Conservation (phyloP, 2,797 vertebrate genomes). For the Numenius phaeopus region DNA sequence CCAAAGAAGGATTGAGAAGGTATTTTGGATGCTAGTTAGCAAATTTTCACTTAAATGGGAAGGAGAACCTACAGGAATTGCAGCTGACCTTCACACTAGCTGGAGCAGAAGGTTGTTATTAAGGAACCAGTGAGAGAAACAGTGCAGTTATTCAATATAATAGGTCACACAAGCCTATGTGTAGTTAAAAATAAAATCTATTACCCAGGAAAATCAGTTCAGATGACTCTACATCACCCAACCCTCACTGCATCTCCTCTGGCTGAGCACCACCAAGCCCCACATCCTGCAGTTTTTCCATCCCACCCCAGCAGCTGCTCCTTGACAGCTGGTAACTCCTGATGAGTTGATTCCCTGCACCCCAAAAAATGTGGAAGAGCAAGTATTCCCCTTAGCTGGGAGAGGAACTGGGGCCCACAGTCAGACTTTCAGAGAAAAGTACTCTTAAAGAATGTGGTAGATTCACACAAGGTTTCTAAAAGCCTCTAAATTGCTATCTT, state of each 20-base stretch:
- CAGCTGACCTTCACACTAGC: conserved; percentile 72
- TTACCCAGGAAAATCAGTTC: conserved; percentile 22
- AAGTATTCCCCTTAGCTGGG: not conserved
- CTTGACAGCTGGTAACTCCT: not conserved
- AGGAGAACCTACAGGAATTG: conserved; percentile 55
- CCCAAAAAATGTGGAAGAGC: not conserved
- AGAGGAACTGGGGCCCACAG: not conserved
- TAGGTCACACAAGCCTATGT: conserved; percentile 58
- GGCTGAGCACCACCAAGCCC: not conserved
- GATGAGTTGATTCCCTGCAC: too few relatives aligned
- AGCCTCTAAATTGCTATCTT: not conserved
- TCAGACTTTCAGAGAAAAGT: not conserved
- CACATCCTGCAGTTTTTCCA: not conserved
- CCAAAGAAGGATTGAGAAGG: conserved; percentile 33
- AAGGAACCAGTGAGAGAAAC: conserved; percentile 52
- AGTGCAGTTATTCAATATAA: conserved; percentile 65
- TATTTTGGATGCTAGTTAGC: conserved; percentile 69
- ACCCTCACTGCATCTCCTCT: not conserved
- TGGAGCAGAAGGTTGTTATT: conserved; percentile 74
- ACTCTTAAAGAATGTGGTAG: not conserved
- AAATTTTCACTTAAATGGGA: conserved; percentile 64
- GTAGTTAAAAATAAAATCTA: conserved; percentile 70
- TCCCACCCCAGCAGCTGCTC: not conserved
- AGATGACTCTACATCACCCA: not conserved
- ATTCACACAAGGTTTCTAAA: not conserved